phyloP scores from a whole-genome alignment of 2,888 invertebrate species.

The Enchytraeus crypticus region DNA sequence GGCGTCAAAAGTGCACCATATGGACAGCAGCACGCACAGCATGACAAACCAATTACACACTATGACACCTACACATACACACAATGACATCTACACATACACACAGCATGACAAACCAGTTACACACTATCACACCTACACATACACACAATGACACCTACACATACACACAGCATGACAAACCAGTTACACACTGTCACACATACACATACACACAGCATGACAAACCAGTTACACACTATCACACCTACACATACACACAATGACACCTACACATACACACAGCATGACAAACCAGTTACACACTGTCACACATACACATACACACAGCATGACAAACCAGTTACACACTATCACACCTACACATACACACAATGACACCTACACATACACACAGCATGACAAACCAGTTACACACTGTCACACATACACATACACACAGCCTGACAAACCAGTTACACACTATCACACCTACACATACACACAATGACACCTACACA shows the following conservation, averaged over 20 bases:
- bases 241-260: neutral
- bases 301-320: too few relatives aligned
- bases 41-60: constrained; percentile 67
- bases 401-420: too few relatives aligned
- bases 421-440: too few relatives aligned
- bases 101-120: neutral
- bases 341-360: too few relatives aligned
- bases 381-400: too few relatives aligned
- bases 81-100: too few relatives aligned
- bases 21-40: constrained; percentile 63
- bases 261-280: neutral
- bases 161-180: neutral
- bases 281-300: neutral
- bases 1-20: constrained; percentile 77
- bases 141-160: neutral
- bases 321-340: too few relatives aligned
- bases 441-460: too few relatives aligned
- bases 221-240: constrained; percentile 1
- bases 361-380: too few relatives aligned
- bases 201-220: constrained; percentile 10
- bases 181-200: neutral
- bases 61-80: constrained; percentile 64
- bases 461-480: too few relatives aligned
- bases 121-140: neutral
- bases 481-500: too few relatives aligned